Percentiles rank a stretch among this genome's conserved stretches.
These are phyloP conservation scores for Grapholita molesta DNA, from an alignment of 1,140 invertebrate species.

Conservation along the genomic window DNA sequence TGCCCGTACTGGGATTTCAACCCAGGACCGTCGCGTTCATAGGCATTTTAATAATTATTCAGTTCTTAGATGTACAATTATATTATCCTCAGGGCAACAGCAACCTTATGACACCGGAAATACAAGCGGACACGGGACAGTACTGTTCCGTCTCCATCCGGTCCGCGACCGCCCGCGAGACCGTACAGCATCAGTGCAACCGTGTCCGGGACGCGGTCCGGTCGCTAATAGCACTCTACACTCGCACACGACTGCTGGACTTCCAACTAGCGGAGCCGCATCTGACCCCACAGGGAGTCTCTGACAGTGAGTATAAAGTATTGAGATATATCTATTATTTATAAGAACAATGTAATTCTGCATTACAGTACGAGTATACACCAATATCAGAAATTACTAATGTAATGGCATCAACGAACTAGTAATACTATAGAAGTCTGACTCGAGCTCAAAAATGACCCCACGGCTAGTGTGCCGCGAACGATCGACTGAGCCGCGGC, in stretches of 20 bases:
- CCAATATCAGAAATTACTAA: no score
- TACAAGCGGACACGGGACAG: constrained; percentile 75
- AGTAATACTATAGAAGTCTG: no score
- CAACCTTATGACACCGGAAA: constrained; percentile 79
- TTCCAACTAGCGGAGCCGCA: constrained; percentile 58
- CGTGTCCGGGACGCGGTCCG: constrained; percentile 67
- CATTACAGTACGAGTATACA: no score
- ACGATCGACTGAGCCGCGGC: no score
- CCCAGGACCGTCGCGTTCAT: no score
- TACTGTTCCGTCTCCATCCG: constrained; percentile 67
- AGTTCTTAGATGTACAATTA: background rate
- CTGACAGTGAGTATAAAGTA: constrained; percentile 41
- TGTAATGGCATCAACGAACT: no score
- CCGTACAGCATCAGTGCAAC: constrained; percentile 52
- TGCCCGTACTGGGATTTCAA: no score
- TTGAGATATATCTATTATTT: no score
- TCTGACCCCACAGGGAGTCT: constrained; percentile 35
- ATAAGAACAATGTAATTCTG: no score
- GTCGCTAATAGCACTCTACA: constrained; percentile 62
- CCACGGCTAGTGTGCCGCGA: no score
- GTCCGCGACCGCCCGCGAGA: constrained; percentile 54
- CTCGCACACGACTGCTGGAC: constrained; percentile 54
- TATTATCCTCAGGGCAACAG: constrained; percentile 70
- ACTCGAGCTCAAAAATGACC: no score
- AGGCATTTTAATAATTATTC: no score